Percentiles rank a stretch among this genome's conserved stretches.
Conservation (phyloP, 2,888 invertebrate genomes). For the Meiosimyza platycephala region DNA sequence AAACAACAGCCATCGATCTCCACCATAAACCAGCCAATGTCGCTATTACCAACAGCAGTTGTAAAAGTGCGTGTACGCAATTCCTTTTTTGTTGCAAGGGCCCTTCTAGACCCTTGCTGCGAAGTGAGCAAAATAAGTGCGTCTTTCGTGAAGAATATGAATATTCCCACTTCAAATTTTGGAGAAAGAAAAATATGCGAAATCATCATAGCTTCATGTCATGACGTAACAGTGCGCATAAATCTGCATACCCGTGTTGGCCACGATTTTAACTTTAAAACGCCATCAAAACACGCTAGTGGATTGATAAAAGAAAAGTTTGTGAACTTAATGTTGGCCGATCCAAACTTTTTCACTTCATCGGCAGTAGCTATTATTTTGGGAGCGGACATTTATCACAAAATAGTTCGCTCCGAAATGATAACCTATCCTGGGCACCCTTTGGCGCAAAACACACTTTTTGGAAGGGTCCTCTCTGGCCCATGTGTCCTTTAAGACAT, state of each 20-base stretch:
- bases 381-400: conserved; percentile 6
- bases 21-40: background rate
- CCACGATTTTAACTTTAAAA: background rate
- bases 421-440: conserved; percentile 8
- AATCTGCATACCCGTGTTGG: background rate
- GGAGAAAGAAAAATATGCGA: background rate
- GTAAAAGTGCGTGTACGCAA: background rate
- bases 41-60: background rate
- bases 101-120: background rate
- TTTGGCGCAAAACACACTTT: conserved; percentile 15
- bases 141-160: background rate
- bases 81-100: background rate
- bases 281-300: background rate
- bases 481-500: conserved; percentile 26
- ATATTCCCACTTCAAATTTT: background rate
- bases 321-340: conserved; percentile 7
- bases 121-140: background rate
- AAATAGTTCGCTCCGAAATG: background rate
- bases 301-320: background rate
- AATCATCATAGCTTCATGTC: background rate
- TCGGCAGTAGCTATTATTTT: conserved; percentile 3
- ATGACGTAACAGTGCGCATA: conserved; percentile 1
- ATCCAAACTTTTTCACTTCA: conserved; percentile 8
- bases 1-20: background rate
- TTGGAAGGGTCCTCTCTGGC: conserved; percentile 31